Conservation (phyloP, 2,113 vertebrate species). For the Phalacrocorax carbo region DNA sequence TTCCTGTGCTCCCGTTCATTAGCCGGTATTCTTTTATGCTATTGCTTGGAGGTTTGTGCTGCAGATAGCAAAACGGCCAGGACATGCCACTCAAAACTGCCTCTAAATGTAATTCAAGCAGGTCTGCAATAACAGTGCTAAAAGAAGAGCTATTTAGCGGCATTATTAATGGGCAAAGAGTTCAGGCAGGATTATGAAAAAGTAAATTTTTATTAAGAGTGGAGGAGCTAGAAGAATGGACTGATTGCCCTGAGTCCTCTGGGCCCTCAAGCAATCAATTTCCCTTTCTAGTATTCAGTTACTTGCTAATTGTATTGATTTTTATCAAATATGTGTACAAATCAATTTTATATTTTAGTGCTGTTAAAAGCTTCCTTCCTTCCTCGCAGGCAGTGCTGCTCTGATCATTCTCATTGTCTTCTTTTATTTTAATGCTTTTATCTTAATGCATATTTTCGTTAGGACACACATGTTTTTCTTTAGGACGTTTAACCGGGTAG, state of each 20-base stretch:
- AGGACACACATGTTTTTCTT: neutral
- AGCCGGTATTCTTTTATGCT: constrained; percentile 36
- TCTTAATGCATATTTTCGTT: neutral
- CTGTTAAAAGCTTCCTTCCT: constrained; percentile 61
- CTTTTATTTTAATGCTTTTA: constrained; percentile 35
- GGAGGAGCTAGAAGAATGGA: constrained; percentile 66
- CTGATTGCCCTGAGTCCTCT: constrained; percentile 65
- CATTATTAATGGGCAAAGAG: constrained; percentile 68
- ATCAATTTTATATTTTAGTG: constrained; percentile 65
- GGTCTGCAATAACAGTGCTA: constrained; percentile 60
- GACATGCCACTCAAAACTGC: constrained; percentile 39
- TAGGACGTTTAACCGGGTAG: neutral
- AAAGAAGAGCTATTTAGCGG: constrained; percentile 61
- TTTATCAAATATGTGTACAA: constrained; percentile 69
- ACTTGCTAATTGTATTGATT: constrained; percentile 69
- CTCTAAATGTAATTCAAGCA: constrained; percentile 61
- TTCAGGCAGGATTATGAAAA: constrained; percentile 72
- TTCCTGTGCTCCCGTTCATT: constrained; percentile 31
- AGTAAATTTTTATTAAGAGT: constrained; percentile 74
- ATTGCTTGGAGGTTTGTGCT: constrained; percentile 4
- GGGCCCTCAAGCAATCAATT: constrained; percentile 52
- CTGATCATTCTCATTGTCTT: constrained; percentile 8
- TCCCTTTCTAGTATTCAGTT: constrained; percentile 54
- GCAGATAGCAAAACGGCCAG: constrained; percentile 52
- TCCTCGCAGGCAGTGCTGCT: neutral